Percentiles rank a stretch among this genome's conserved stretches.
Evolutionary conservation across 1,140 invertebrate genomes (phyloP).

Genomic region (Caligus rogercresseyi): DNA sequence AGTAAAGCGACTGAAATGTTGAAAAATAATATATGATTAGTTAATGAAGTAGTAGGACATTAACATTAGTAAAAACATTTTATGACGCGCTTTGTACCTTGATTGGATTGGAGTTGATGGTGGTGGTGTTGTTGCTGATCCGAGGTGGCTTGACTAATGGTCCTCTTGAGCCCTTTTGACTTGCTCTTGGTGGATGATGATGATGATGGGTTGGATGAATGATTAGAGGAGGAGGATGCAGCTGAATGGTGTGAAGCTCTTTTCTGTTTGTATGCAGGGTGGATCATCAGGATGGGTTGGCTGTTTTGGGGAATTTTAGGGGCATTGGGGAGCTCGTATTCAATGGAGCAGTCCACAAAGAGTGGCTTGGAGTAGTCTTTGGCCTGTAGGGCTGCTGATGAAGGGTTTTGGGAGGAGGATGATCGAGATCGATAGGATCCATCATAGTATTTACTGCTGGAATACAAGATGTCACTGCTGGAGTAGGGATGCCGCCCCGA

Average conservation of each 20-base stretch:
- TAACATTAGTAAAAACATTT: too few species aligned
- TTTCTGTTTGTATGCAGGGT: conserved; percentile 16
- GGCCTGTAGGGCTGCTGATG: too few species aligned
- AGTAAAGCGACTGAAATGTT: too few species aligned
- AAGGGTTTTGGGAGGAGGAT: too few species aligned
- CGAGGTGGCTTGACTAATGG: neutral
- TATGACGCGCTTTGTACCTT: too few species aligned
- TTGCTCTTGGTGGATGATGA: neutral
- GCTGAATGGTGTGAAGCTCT: neutral
- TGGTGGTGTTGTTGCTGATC: neutral
- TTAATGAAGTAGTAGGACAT: too few species aligned
- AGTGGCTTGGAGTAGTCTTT: conserved; percentile 18
- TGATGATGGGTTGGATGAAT: neutral
- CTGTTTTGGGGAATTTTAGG: conserved; percentile 19
- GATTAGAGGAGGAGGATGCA: neutral
- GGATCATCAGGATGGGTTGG: conserved; percentile 19
- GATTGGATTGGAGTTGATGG: neutral
- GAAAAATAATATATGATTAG: too few species aligned
- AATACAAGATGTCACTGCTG: too few species aligned
- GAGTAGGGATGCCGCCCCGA: too few species aligned
- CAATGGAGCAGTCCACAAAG: conserved; percentile 18
- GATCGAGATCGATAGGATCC: too few species aligned
- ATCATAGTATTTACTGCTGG: too few species aligned
- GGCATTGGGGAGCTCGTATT: conserved; percentile 19
- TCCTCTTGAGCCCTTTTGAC: neutral